Base-by-base conservation (phyloP, 53 echinoderm and acorn worm species). In the Paelopatides confundens region DNA sequence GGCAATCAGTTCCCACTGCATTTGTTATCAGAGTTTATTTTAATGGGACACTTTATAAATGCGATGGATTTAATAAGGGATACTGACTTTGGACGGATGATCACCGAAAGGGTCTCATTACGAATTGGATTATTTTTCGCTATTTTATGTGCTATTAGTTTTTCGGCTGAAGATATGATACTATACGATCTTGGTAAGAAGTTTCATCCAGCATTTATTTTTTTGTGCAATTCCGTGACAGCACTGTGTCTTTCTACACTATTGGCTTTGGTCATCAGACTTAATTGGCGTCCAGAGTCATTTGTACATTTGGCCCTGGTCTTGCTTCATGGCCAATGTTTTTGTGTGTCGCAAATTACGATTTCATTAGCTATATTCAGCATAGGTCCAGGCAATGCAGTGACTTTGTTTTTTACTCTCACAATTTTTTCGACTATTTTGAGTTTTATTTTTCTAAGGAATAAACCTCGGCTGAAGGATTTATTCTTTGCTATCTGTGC, bases 341-440 rank as follows among this genome's bases (percentile, higher is more conserved):
- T 12, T 28, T 51, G 32, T 31, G 1, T 53, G 3, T 17, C 17
- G 13, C 79, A 79, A 53, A 27, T 79, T 1, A 13, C 21, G 3
- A 79, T 79, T 17, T 21, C 51, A 3, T 3, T 31, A 24, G 24
- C 79, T 51, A 29, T 79, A 29, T 79, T 79, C 17, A 51, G 32
- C 32, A 79, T 79, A 3, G 79, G 79, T 8, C 79, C 79, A 31
- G 79, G 54, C 21, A 79, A 31, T 24, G 79, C 79, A 3, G 49
- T 79, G 4, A 53, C 79, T 2, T 18, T 79, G 30, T 79, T 79
- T 13, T 79, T 79, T 49, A 79, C 79, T 1, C 12, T 53, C 5
- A 46, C 79, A 18, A 53, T 79, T 31, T 79, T 79, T 32, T 50
- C 79, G 11, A 32, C 21, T 9, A 13, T 79, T 51, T 53, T 50